Evolutionary conservation across 1,140 invertebrate genomes (phyloP), one percentile per base, ranked within the genome.

Genomic region (Drosophila equinoxialis): DNA sequence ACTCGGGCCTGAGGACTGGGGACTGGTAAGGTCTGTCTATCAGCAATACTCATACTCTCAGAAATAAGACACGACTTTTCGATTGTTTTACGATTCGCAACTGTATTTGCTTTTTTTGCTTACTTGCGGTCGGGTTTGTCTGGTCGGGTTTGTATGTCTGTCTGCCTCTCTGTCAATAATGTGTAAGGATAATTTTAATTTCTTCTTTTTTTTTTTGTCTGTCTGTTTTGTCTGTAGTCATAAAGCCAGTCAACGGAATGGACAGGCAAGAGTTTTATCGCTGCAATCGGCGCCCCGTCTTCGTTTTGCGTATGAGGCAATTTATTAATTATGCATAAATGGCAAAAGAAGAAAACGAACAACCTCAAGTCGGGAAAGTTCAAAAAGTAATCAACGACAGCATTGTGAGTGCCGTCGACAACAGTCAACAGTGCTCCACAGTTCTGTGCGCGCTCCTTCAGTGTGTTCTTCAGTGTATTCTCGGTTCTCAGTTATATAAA

Each of bases 271-370:
- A 23, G 48, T 77, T 86, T 82, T 87, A 86, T 86, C 82, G 79
- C 59, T 54, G 69, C 68, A 77, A 86, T 85, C 82, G 72, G 59
- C 65, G 69, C 62, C 60, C 73, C 45, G 68, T 74, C 77, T 74
- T 64, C 62, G 65, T 59, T 82, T 82, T 51, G 79, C 75, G 81
- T 75, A 70, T 71, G 55, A 71, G 82, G 78, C 84, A 87, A 87
- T 87, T 87, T 89, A 87, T 87, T 87, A 89, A 89, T 89, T 87
- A 87, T 87, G 84, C 84, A 87, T 80, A 89, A 89, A 84, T 89
- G 83, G 73, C 74, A 83, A 67, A 63, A 39, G 59, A 20, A 37
- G 51, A 33, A 26, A 14, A 37, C 13, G 54, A 26, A 26, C 10
- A 11, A 26, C 20, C 20, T 23, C 17, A 41, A 45, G 41, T 26